Conservation (phyloP, 2,797 vertebrate genomes). For the Hoplostethus mediterraneus region DNA sequence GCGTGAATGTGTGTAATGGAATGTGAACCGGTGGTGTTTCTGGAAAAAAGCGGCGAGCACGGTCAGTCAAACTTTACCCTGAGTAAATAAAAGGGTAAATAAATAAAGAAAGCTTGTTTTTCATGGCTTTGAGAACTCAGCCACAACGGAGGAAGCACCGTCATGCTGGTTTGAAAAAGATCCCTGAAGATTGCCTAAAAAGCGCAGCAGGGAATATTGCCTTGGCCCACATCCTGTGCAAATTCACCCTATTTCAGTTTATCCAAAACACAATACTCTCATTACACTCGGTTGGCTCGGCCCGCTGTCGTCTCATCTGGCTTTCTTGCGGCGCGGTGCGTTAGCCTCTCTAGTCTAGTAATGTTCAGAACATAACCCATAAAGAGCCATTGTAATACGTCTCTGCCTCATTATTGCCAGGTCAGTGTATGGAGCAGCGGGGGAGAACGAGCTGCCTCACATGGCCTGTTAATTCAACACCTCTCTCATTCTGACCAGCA, state of each 20-base stretch:
- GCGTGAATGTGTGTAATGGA: constrained; percentile 60
- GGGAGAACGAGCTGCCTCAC: constrained; percentile 58
- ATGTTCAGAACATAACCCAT: constrained; percentile 73
- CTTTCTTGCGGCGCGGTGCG: constrained; percentile 58
- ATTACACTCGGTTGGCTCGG: constrained; percentile 63
- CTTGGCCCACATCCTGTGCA: constrained; percentile 69
- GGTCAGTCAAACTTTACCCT: constrained; percentile 44
- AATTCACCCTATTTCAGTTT: constrained; percentile 65
- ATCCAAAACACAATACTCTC: constrained; percentile 75
- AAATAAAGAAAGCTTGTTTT: constrained; percentile 54
- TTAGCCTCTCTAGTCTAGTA: constrained; percentile 74
- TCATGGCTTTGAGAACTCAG: constrained; percentile 20
- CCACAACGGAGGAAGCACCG: constrained; percentile 47
- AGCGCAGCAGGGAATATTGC: constrained; percentile 52
- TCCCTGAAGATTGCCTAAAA: constrained; percentile 53
- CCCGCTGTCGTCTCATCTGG: constrained; percentile 69
- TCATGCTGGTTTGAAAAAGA: constrained; percentile 64
- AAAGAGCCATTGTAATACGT: constrained; percentile 74
- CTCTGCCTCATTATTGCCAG: constrained; percentile 76
- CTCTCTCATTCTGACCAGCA: constrained; percentile 69
- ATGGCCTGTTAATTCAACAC: constrained; percentile 81
- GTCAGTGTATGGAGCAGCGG: constrained; percentile 65
- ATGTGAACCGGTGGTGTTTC: constrained; percentile 54
- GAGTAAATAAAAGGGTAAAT: constrained; percentile 62
- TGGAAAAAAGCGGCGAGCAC: constrained; percentile 54